Evolutionary conservation across 2,888 invertebrate genomes (phyloP).

Genomic region (Poecilus cupreus): DNA sequence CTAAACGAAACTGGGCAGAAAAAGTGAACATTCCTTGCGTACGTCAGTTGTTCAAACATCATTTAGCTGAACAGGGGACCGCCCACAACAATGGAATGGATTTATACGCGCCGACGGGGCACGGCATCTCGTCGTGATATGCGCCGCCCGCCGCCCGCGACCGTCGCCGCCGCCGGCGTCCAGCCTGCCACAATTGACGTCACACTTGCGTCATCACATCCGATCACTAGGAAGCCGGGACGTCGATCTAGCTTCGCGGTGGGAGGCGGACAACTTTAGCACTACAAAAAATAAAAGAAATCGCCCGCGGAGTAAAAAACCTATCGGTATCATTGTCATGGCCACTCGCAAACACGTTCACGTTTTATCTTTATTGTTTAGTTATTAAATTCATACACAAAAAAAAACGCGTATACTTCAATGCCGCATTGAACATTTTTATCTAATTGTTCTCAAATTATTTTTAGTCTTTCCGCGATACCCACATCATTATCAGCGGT

Average conservation of each 20-base stretch:
- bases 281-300: constrained; percentile 42
- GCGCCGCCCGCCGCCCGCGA: neutral
- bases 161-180: constrained; percentile 4
- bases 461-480: neutral
- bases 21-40: constrained; percentile 5
- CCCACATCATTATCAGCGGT: neutral
- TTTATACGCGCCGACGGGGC: neutral
- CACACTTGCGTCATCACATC: constrained; percentile 51
- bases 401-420: neutral
- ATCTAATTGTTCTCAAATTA: neutral
- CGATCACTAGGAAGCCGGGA: constrained; percentile 42
- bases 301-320: constrained; percentile 3
- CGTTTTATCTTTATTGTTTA: constrained; percentile 17
- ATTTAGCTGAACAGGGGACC: constrained; percentile 4
- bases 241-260: constrained; percentile 11
- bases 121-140: constrained; percentile 29
- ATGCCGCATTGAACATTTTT: neutral
- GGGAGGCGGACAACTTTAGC: constrained; percentile 30
- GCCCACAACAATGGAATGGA: constrained; percentile 31
- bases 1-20: neutral
- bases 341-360: constrained; percentile 1
- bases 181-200: constrained; percentile 52
- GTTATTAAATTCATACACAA: neutral
- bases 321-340: constrained; percentile 35
- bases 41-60: constrained; percentile 26